Evolutionary conservation across 1,140 invertebrate species (phyloP).

Genomic region (Schlechtendalia chinensis): DNA sequence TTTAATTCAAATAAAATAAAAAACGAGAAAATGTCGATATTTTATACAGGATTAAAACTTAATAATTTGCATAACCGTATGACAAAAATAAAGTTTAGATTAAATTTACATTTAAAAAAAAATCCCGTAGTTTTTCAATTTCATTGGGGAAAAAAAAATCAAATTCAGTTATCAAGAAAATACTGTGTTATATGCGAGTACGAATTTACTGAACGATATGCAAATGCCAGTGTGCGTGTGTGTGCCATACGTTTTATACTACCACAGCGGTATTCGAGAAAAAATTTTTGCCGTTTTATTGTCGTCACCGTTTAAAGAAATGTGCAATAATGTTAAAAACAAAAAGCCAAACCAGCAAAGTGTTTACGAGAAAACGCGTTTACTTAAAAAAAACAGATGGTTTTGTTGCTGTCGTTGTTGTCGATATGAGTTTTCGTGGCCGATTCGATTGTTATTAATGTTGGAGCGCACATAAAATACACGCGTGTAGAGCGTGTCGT

Average conservation of each 20-base stretch:
- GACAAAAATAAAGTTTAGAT: background rate
- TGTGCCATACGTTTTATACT: slow-evolving; percentile 1
- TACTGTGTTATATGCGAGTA: background rate
- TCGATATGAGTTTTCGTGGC: background rate
- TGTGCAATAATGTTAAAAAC: too few relatives aligned
- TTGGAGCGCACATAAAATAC: slow-evolving; percentile 3
- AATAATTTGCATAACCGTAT: background rate
- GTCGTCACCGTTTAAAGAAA: too few relatives aligned
- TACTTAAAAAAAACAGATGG: too few relatives aligned
- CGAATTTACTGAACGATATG: background rate
- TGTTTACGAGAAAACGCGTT: too few relatives aligned
- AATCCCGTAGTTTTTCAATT: background rate
- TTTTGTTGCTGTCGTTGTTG: too few relatives aligned
- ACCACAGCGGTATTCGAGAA: background rate
- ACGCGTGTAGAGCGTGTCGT: background rate
- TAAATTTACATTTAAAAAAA: background rate
- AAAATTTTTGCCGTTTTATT: slow-evolving; percentile 17
- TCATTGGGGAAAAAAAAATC: background rate
- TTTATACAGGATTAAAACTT: background rate
- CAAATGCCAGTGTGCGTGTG: background rate
- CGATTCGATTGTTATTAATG: background rate
- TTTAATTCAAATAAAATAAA: too few relatives aligned
- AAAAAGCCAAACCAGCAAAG: too few relatives aligned
- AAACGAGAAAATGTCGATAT: too few relatives aligned
- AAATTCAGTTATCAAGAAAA: background rate